A percentile compares a stretch with the other conserved stretches of the same genome.
phyloP scores from a whole-genome alignment of 2,888 invertebrate genomes.

The Andrena hattorfiana region DNA sequence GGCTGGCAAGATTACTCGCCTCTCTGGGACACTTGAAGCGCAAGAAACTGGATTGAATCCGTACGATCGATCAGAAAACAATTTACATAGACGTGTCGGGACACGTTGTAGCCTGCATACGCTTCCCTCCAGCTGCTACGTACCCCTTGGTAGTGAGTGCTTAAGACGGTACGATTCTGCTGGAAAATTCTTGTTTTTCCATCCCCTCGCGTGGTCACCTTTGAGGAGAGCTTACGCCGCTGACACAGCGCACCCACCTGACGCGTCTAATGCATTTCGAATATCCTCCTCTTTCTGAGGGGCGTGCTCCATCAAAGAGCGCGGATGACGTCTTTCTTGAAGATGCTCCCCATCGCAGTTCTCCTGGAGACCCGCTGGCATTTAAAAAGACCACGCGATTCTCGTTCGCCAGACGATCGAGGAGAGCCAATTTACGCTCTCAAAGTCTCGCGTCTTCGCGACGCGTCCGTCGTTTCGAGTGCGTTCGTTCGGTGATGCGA shows the following conservation, averaged over 20 bases:
- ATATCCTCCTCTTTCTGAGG: constrained; percentile 18
- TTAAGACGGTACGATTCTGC: constrained; percentile 57
- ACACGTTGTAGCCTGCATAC: constrained; percentile 18
- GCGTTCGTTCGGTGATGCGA: neutral
- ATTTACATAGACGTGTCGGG: constrained; percentile 62
- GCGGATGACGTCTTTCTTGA: constrained; percentile 18
- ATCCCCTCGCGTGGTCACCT: constrained; percentile 49
- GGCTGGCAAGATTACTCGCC: constrained; percentile 40
- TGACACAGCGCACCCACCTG: neutral
- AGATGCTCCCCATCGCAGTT: neutral
- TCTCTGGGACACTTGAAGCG: constrained; percentile 17
- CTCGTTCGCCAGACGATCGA: constrained; percentile 6
- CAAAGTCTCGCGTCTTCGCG: neutral
- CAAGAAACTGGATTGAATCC: constrained; percentile 57
- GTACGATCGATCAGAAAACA: constrained; percentile 67
- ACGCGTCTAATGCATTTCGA: constrained; percentile 65
- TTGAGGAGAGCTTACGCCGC: constrained; percentile 37
- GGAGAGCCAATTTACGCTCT: constrained; percentile 18
- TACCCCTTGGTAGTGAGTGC: constrained; percentile 47
- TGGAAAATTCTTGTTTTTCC: constrained; percentile 36
- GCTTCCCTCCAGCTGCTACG: constrained; percentile 46
- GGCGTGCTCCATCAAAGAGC: constrained; percentile 21
- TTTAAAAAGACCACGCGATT: constrained; percentile 8
- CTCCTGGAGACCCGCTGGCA: neutral
- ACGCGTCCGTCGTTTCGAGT: constrained; percentile 7